phyloP scores from a whole-genome alignment of 2,888 invertebrate species.

The Panorpa germanica region DNA sequence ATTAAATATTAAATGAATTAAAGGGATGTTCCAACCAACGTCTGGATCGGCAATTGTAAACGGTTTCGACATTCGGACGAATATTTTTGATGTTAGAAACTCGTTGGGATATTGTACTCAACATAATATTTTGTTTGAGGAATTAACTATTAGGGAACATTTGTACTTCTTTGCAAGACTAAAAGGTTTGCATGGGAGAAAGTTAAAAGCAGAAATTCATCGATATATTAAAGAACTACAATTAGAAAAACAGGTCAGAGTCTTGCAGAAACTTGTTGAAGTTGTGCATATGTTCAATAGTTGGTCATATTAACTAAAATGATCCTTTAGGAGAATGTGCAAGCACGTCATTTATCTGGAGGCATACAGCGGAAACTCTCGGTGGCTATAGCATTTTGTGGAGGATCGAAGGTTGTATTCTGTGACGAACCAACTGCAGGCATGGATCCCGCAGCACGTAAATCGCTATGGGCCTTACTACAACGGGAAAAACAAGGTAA shows the following conservation, averaged over 20 bases:
- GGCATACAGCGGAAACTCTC: constrained; percentile 64
- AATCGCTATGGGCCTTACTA: constrained; percentile 71
- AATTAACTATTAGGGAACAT: constrained; percentile 67
- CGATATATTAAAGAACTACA: constrained; percentile 44
- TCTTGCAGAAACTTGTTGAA: too few relatives aligned
- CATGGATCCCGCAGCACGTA: constrained; percentile 68
- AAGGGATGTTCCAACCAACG: constrained; percentile 47
- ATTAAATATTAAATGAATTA: constrained; percentile 10
- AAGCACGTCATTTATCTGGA: constrained; percentile 43
- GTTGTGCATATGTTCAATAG: too few relatives aligned
- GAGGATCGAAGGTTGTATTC: constrained; percentile 50
- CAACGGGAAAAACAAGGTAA: constrained; percentile 49
- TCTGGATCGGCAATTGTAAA: constrained; percentile 51
- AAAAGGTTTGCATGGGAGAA: constrained; percentile 35
- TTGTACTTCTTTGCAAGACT: constrained; percentile 62
- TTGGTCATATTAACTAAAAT: constrained; percentile 18
- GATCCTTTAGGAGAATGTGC: constrained; percentile 19
- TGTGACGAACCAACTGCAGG: constrained; percentile 69
- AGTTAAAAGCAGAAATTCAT: constrained; percentile 37
- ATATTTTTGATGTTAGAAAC: constrained; percentile 41
- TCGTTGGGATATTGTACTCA: constrained; percentile 72
- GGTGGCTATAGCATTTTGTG: constrained; percentile 57
- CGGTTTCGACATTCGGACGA: constrained; percentile 45
- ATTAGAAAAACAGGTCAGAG: constrained; percentile 38
- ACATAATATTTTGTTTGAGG: constrained; percentile 68